Evolutionary conservation across 23 tunicate genomes (phyloP).

Genomic region (Styela clava): DNA sequence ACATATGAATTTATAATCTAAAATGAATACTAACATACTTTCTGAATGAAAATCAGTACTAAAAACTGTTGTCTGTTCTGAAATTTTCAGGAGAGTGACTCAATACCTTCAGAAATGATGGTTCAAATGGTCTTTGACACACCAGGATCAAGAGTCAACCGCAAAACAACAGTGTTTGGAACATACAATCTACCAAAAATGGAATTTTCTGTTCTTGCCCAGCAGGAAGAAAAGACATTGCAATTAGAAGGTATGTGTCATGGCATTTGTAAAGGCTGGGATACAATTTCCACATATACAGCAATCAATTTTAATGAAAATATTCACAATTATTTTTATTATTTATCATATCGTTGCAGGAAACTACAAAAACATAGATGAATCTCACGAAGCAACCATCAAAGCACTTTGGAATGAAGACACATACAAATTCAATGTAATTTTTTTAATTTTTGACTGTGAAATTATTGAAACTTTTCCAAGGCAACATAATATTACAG

Average conservation of each 20-base stretch:
- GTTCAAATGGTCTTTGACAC: slow-evolving; percentile 43
- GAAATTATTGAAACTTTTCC: no score
- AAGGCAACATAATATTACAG: no score
- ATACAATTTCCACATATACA: no score
- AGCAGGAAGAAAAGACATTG: not conserved
- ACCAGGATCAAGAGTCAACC: slow-evolving; percentile 53
- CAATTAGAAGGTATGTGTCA: slow-evolving; percentile 13
- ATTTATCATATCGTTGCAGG: not conserved
- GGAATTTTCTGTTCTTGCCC: slow-evolving; percentile 9
- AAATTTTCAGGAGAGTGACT: slow-evolving; percentile 14
- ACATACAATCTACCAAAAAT: slow-evolving; percentile 29
- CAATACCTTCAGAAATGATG: slow-evolving; percentile 19
- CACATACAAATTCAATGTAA: not conserved
- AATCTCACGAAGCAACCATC: not conserved
- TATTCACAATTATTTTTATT: no score
- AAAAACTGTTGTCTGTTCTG: no score
- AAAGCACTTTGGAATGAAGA: not conserved
- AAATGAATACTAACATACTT: no score
- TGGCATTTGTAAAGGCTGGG: no score
- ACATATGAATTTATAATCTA: no score
- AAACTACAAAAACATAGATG: not conserved
- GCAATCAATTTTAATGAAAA: no score
- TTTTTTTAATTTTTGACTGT: no score
- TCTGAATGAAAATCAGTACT: no score
- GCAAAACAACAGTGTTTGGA: slow-evolving; percentile 25